phyloP scores from a whole-genome alignment of 2,797 vertebrate species.

The Melanotaenia maccullochi region DNA sequence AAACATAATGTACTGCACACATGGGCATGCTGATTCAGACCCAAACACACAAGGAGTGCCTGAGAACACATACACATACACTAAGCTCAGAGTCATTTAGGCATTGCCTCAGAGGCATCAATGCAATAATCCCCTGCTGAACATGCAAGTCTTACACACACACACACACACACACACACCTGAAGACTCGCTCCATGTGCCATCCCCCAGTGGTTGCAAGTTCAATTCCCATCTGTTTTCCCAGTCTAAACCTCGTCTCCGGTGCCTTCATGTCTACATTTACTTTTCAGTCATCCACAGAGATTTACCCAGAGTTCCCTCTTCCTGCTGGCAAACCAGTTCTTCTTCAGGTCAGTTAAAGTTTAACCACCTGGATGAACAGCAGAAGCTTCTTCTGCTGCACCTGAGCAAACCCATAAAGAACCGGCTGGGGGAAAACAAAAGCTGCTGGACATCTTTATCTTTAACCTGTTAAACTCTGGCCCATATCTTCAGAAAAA shows the following conservation, averaged over 20 bases:
- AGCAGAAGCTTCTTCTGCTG: no score
- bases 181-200: not conserved
- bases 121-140: constrained; percentile 55
- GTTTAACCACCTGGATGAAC: no score
- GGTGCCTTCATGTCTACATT: constrained; percentile 13
- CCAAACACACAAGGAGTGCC: constrained; percentile 6
- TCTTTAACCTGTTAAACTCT: no score
- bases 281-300: constrained; percentile 25
- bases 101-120: constrained; percentile 46
- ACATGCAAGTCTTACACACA: constrained; percentile 30
- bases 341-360: no score
- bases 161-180: constrained; percentile 22
- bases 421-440: no score
- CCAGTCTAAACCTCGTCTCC: constrained; percentile 15
- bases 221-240: constrained; percentile 30
- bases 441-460: no score
- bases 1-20: not conserved
- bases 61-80: constrained; percentile 6
- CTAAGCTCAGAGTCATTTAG: constrained; percentile 41
- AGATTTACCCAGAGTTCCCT: constrained; percentile 29
- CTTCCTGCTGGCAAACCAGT: constrained; percentile 1
- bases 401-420: no score
- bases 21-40: not conserved
- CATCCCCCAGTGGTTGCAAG: not conserved
- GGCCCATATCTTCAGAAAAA: no score